phyloP scores from a whole-genome alignment of 2,888 invertebrate genomes.

The Teleiodes luculella region DNA sequence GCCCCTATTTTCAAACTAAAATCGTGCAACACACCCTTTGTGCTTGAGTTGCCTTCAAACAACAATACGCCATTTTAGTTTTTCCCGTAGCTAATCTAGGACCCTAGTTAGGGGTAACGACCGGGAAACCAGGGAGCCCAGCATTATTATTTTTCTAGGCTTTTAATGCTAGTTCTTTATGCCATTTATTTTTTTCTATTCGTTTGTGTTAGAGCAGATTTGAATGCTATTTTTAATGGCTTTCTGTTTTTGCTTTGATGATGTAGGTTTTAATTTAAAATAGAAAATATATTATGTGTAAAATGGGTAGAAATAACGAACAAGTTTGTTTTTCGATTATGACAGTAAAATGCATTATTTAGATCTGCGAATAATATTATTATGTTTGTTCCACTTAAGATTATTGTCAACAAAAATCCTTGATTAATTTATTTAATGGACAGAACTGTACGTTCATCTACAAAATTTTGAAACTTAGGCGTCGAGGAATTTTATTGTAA shows the following conservation, averaged over 20 bases:
- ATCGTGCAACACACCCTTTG: conserved; percentile 65
- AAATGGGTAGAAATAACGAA: no score
- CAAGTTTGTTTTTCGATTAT: no score
- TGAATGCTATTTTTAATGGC: conserved; percentile 12
- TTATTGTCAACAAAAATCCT: no score
- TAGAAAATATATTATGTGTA: no score
- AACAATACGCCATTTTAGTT: conserved; percentile 67
- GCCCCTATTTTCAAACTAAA: conserved; percentile 52
- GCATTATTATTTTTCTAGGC: not conserved
- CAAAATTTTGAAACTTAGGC: no score
- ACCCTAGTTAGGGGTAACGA: conserved; percentile 56
- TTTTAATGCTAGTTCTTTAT: not conserved
- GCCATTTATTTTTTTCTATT: conserved; percentile 29
- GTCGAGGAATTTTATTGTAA: no score
- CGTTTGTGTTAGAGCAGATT: not conserved
- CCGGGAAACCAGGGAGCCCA: conserved; percentile 43
- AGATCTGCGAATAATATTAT: no score
- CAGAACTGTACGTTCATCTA: no score
- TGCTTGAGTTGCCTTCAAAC: conserved; percentile 57
- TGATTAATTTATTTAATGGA: no score
- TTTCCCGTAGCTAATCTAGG: conserved; percentile 60
- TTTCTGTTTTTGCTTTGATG: conserved; percentile 1
- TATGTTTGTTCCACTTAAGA: no score
- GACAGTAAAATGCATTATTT: no score
- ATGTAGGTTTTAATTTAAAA: no score